A percentile compares a stretch with the other conserved stretches of the same genome.
Conservation (phyloP, 2,113 vertebrate species). For the Irena cyanogastra region DNA sequence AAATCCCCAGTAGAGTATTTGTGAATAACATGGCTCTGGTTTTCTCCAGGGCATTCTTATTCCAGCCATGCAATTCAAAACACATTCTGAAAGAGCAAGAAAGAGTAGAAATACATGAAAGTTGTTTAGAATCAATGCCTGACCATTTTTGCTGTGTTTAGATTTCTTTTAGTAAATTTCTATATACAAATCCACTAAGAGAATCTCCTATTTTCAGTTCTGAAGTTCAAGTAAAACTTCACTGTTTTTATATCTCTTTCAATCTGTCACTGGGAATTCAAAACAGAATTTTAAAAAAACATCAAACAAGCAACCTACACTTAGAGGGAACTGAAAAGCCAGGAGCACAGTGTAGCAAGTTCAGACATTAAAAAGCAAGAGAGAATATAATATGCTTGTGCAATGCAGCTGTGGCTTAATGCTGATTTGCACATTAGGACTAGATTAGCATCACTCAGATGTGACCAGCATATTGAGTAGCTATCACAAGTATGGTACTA, state of each 20-base stretch:
- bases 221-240: not conserved
- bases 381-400: not conserved
- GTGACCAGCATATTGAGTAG: conserved; percentile 5
- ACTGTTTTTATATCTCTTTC: not conserved
- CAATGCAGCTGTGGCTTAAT: conserved; percentile 28
- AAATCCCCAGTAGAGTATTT: not conserved
- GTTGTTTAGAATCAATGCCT: not conserved
- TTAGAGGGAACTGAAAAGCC: not conserved
- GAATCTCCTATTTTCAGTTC: not conserved
- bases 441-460: conserved; percentile 16
- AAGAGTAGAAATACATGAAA: not conserved
- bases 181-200: not conserved
- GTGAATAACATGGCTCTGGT: not conserved
- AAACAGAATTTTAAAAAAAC: not conserved
- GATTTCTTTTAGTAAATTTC: not conserved
- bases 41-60: not conserved
- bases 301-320: not conserved
- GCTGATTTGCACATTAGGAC: conserved; percentile 22
- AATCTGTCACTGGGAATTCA: not conserved
- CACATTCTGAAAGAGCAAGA: not conserved
- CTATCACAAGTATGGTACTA: not conserved
- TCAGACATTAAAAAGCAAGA: not conserved
- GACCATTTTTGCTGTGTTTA: not conserved
- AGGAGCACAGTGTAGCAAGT: not conserved
- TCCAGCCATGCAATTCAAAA: not conserved